phyloP scores from a whole-genome alignment of 1,140 invertebrate genomes.

The Drosophila novamexicana region DNA sequence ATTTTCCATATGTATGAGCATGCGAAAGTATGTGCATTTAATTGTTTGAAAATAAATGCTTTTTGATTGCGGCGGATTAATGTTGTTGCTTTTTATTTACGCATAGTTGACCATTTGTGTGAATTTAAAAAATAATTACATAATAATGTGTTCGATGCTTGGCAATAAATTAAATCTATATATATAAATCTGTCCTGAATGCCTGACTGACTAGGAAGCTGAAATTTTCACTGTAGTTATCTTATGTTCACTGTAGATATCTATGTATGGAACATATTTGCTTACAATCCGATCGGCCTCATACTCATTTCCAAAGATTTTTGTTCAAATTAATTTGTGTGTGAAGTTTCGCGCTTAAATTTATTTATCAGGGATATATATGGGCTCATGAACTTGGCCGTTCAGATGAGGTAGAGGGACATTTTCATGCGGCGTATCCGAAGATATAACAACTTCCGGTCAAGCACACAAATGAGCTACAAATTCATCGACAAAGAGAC shows the following conservation, averaged over 20 bases:
- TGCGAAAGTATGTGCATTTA: conserved; percentile 1
- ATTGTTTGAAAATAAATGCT: conserved; percentile 42
- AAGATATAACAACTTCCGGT: conserved; percentile 64
- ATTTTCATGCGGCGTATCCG: conserved; percentile 48
- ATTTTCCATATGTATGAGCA: conserved; percentile 6
- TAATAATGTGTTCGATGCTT: conserved; percentile 31
- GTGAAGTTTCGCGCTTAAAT: no score
- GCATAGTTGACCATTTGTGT: conserved; percentile 14
- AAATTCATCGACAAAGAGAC: conserved; percentile 31
- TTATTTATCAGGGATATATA: no score
- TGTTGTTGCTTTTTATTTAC: conserved; percentile 31
- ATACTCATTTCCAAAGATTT: no score
- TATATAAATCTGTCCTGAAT: no score
- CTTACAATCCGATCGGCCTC: no score
- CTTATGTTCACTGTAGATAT: no score
- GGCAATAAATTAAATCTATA: conserved; percentile 19
- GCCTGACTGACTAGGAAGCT: no score
- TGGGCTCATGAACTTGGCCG: conserved; percentile 6
- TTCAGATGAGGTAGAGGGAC: not conserved
- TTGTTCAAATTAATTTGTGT: no score
- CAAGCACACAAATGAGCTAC: conserved; percentile 71
- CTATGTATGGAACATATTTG: no score
- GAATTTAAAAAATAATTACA: conserved; percentile 42
- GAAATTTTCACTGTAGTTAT: no score
- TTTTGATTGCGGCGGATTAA: conserved; percentile 40